Base-by-base conservation (phyloP, 2,113 vertebrate genomes). In the Clarias magur region DNA sequence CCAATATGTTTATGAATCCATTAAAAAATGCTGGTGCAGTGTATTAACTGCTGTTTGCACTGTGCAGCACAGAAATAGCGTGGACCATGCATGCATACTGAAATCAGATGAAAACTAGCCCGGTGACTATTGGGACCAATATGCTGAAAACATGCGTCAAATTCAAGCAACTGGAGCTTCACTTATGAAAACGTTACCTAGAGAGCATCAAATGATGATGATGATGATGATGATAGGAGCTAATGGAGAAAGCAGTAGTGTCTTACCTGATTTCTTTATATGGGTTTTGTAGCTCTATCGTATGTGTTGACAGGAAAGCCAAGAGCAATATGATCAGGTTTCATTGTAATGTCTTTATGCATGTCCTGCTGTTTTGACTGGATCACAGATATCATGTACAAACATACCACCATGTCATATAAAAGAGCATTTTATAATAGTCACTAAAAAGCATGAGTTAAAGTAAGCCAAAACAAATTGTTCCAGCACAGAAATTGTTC, bases 41-140 rank as follows among this genome's bases (percentile, higher is more conserved):
- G 25, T 75, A n/a, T 67, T 54, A 56, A 53, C 17, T 79, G 59
- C 30, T 34, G 42, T 72, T 86, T 60, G 16, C 53, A 67, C 23
- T 56, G 13, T 67, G 25, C 54, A 86, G 17, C 42, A n/a, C 17
- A 80, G 53, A 65, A 57, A 25, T 48, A 80, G 25, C n/a, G 23
- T 56, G 48, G 38, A 67, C 42, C n/a, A 21, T 62, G 21, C 53
- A 59, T 34, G 23, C 78, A 60, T 80, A 21, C 19, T 56, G 53
- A 88, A 88, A 63, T 56, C 73, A 63, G 34, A 62, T 1, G 4
- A 80, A 19, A 59, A 6, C 17, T 12, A 2, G 13, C 8, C 10
- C 27, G 23, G 83, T 82, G 75, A 88, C 83, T 84, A 89, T 82
- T 90, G 84, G 87, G 87, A 90, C 84, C 86, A 84, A 62, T 85